A percentile compares a stretch with the other conserved stretches of the same genome.
These are phyloP conservation scores for Yponomeuta cagnagella DNA, from an alignment of 2,888 invertebrate genomes.

Conservation along the genomic window DNA sequence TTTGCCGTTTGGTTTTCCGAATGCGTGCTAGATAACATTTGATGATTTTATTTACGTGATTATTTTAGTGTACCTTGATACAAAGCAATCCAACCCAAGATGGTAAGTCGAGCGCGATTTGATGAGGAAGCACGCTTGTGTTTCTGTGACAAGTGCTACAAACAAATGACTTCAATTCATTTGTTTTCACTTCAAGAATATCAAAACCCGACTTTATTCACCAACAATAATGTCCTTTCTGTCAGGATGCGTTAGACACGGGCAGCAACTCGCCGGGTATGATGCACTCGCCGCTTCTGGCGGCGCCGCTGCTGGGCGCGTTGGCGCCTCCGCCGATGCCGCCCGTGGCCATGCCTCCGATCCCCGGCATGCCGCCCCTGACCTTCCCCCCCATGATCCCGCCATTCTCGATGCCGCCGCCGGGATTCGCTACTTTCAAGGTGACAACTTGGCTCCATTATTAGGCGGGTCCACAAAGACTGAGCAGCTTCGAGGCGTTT, in stretches of 20 bases:
- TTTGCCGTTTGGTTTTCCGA: too few species aligned
- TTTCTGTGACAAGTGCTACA: not conserved
- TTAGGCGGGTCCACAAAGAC: too few species aligned
- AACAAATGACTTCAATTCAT: not conserved
- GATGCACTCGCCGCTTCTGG: conserved; percentile 65
- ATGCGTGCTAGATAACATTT: too few species aligned
- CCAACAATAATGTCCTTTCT: not conserved
- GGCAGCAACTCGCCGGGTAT: conserved; percentile 63
- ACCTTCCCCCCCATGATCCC: conserved; percentile 79
- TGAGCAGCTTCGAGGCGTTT: too few species aligned
- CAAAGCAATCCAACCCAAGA: not conserved
- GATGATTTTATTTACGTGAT: too few species aligned
- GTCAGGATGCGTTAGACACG: conserved; percentile 49
- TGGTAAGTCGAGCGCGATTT: not conserved
- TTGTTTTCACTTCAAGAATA: not conserved
- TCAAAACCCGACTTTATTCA: not conserved
- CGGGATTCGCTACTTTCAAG: conserved; percentile 79
- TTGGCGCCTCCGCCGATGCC: conserved; percentile 67
- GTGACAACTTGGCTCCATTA: conserved; percentile 9
- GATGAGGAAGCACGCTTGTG: not conserved
- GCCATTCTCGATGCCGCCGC: conserved; percentile 87
- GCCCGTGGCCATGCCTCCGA: conserved; percentile 42
- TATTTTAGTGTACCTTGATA: too few species aligned
- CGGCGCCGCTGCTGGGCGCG: conserved; percentile 51
- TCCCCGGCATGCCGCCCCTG: conserved; percentile 62